Percentiles rank a stretch among this genome's conserved stretches.
These are phyloP conservation scores for Aurelia coerulea DNA, from an alignment of 30 jellyfish, hydroid and myxozoan species.

Conservation along the genomic window DNA sequence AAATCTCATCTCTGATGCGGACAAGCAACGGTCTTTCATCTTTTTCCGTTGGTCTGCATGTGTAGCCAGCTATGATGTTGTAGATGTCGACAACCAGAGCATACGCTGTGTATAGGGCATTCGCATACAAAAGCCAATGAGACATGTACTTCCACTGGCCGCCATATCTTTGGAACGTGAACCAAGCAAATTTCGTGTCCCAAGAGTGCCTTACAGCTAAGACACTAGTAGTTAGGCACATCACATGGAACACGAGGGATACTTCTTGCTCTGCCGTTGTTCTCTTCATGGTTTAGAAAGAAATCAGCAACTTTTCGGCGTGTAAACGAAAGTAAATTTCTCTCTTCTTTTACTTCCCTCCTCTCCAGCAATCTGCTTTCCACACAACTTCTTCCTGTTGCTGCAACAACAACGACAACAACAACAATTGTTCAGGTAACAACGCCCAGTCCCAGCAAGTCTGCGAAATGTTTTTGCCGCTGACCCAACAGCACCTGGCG, in stretches of 20 bases:
- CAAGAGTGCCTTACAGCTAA: slow-evolving; percentile 27
- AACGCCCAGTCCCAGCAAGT: too few relatives aligned
- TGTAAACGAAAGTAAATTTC: too few relatives aligned
- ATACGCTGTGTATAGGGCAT: slow-evolving; percentile 16
- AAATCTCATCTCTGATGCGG: slow-evolving; percentile 21
- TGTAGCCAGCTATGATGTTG: slow-evolving; percentile 36
- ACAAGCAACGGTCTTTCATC: slow-evolving; percentile 41
- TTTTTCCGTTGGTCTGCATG: slow-evolving; percentile 30
- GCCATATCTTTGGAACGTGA: slow-evolving; percentile 55
- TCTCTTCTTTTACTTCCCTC: too few relatives aligned
- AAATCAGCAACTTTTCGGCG: background rate
- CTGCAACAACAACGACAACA: too few relatives aligned
- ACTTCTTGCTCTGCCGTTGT: slow-evolving; percentile 76
- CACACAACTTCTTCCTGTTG: too few relatives aligned
- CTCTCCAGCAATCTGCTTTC: too few relatives aligned
- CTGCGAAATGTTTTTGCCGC: too few relatives aligned
- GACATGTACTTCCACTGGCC: slow-evolving; percentile 74
- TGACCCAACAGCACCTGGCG: too few relatives aligned
- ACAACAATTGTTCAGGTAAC: too few relatives aligned
- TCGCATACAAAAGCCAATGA: slow-evolving; percentile 41
- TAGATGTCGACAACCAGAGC: slow-evolving; percentile 50
- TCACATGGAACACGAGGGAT: slow-evolving; percentile 26
- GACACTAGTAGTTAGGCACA: slow-evolving; percentile 21
- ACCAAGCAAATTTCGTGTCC: slow-evolving; percentile 24
- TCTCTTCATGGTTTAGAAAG: slow-evolving; percentile 43